Evolutionary conservation across 2,888 invertebrate genomes (phyloP).

Genomic region (Odontocerum albicorne): DNA sequence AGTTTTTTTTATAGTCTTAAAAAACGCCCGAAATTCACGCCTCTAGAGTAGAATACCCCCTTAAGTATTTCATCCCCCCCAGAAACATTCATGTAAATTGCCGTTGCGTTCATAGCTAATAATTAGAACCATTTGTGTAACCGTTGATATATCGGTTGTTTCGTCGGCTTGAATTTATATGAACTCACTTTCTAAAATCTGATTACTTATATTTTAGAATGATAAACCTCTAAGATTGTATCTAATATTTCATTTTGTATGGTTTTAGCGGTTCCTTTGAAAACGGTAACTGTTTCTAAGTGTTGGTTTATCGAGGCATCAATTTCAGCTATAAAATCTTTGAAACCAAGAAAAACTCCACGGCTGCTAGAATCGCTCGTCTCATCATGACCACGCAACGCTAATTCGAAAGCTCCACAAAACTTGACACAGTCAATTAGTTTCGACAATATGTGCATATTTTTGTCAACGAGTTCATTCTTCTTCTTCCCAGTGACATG

Average conservation of each 20-base stretch:
- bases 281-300: conserved; percentile 38
- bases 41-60: too few relatives aligned
- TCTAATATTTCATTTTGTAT: conserved; percentile 42
- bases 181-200: conserved; percentile 37
- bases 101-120: conserved; percentile 6
- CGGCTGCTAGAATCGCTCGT: conserved; percentile 35
- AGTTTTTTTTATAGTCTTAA: too few relatives aligned
- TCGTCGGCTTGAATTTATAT: conserved; percentile 23
- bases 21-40: too few relatives aligned
- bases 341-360: conserved; percentile 39
- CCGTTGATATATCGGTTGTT: conserved; percentile 8
- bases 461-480: too few relatives aligned
- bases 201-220: conserved; percentile 37
- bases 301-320: conserved; percentile 38
- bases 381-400: too few relatives aligned
- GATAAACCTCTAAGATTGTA: conserved; percentile 39
- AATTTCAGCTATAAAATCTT: conserved; percentile 39
- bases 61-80: conserved; percentile 14
- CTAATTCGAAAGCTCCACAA: too few relatives aligned
- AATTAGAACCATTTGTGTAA: conserved; percentile 2
- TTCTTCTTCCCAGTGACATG: too few relatives aligned
- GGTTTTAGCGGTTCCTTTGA: conserved; percentile 40
- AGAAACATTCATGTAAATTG: conserved; percentile 1
- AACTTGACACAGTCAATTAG: too few relatives aligned
- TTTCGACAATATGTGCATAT: too few relatives aligned